Evolutionary conservation across 30 jellyfish, hydroid and myxozoan species (phyloP).

Genomic region (Rhopilema esculentum): DNA sequence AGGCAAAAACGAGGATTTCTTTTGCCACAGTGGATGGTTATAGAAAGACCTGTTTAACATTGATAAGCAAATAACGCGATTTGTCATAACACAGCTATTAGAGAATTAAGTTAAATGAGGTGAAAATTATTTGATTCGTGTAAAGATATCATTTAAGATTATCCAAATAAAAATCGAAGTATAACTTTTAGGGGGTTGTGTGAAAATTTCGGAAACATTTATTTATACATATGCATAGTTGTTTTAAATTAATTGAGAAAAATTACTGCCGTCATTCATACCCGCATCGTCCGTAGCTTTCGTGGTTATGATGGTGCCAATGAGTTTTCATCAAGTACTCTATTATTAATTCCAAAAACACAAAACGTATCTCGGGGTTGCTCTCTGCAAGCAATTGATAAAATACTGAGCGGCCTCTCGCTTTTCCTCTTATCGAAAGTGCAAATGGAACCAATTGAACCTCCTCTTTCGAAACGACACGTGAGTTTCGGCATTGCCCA

Average conservation of each 20-base stretch:
- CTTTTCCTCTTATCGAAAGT: background rate
- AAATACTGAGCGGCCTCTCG: background rate
- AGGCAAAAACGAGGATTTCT: no score
- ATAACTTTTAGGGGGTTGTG: no score
- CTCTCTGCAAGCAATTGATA: background rate
- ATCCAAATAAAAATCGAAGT: no score
- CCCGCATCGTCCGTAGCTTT: background rate
- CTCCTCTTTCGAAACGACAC: background rate
- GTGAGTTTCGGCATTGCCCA: background rate
- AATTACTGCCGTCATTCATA: no score
- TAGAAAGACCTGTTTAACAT: background rate
- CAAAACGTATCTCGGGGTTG: background rate
- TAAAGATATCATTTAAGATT: background rate
- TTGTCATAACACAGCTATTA: background rate
- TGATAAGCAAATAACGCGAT: no score
- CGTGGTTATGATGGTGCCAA: background rate
- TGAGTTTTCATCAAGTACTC: background rate
- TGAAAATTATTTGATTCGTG: no score
- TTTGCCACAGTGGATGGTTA: no score
- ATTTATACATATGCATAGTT: background rate
- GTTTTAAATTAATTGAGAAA: background rate
- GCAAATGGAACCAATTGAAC: background rate
- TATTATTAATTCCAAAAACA: background rate
- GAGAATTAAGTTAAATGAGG: no score
- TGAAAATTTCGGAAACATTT: background rate